phyloP scores from a whole-genome alignment of 2,888 invertebrate species.

The Thera obeliscata region DNA sequence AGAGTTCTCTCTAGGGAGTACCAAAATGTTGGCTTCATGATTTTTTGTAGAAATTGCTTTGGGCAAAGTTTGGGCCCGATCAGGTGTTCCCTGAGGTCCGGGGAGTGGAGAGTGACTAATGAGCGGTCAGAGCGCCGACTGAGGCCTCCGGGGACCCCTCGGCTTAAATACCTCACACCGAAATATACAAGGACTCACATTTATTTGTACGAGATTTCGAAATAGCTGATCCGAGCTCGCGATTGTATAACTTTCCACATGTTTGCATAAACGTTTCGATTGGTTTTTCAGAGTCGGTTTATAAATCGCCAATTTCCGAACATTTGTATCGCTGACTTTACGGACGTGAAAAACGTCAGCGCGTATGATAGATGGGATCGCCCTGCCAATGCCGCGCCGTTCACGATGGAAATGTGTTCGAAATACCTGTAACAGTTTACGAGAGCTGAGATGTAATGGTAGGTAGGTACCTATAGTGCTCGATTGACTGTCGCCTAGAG shows the following conservation, averaged over 20 bases:
- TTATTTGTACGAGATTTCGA: constrained; percentile 30
- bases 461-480: constrained; percentile 40
- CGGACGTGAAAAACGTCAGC: constrained; percentile 64
- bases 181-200: constrained; percentile 34
- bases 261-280: constrained; percentile 39
- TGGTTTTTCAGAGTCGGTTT: constrained; percentile 42
- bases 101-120: constrained; percentile 59
- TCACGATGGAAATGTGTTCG: constrained; percentile 58
- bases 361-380: constrained; percentile 64
- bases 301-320: constrained; percentile 57
- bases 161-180: constrained; percentile 53
- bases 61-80: constrained; percentile 54
- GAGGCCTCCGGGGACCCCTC: constrained; percentile 48
- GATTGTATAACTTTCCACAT: constrained; percentile 31
- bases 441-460: constrained; percentile 32
- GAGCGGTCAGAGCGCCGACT: constrained; percentile 65
- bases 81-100: constrained; percentile 54
- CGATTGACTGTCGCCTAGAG: constrained; percentile 69
- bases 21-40: constrained; percentile 52
- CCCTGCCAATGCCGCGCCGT: constrained; percentile 49
- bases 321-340: constrained; percentile 62
- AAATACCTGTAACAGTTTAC: constrained; percentile 62
- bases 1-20: constrained; percentile 30
- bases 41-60: constrained; percentile 56
- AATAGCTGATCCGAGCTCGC: constrained; percentile 17